Evolutionary conservation across 2,113 vertebrate species (phyloP).

Genomic region (Microtus oregoni): DNA sequence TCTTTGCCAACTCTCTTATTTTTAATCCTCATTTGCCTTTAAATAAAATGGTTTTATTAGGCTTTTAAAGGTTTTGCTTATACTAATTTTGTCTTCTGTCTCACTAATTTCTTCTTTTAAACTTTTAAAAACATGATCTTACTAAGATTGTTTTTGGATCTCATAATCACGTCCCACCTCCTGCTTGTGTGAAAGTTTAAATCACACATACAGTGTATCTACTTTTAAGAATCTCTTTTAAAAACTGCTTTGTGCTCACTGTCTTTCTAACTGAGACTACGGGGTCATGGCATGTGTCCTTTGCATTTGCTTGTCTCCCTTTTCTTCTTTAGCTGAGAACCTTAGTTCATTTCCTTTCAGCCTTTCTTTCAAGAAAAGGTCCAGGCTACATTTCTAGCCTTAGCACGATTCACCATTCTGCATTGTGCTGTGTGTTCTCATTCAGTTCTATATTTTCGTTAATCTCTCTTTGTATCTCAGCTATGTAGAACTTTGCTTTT

Average conservation of each 20-base stretch:
- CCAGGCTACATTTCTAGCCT: background rate
- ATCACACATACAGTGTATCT: background rate
- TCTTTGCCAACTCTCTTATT: background rate
- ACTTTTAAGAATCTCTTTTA: background rate
- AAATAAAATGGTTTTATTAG: conserved; percentile 44
- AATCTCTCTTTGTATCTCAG: conserved; percentile 6
- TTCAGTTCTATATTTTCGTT: conserved; percentile 13
- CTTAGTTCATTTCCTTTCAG: conserved; percentile 27
- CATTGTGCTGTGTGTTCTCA: background rate
- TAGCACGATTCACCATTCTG: background rate
- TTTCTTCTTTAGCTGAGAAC: conserved; percentile 33
- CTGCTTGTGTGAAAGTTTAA: background rate
- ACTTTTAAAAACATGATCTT: background rate
- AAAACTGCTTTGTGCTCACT: background rate
- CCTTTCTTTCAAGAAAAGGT: background rate
- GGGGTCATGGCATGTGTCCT: background rate
- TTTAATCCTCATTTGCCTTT: conserved; percentile 40
- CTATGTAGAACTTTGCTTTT: conserved; percentile 1
- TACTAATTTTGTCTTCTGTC: background rate
- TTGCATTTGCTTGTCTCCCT: conserved; percentile 19
- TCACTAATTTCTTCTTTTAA: conserved; percentile 38
- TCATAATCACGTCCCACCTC: background rate
- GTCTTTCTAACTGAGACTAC: background rate
- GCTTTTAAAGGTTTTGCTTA: background rate
- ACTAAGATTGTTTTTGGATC: background rate